A percentile compares a stretch with the other conserved stretches of the same genome.
Evolutionary conservation across 2,888 invertebrate genomes (phyloP).

Genomic region (Chalcosyrphus nemorum): DNA sequence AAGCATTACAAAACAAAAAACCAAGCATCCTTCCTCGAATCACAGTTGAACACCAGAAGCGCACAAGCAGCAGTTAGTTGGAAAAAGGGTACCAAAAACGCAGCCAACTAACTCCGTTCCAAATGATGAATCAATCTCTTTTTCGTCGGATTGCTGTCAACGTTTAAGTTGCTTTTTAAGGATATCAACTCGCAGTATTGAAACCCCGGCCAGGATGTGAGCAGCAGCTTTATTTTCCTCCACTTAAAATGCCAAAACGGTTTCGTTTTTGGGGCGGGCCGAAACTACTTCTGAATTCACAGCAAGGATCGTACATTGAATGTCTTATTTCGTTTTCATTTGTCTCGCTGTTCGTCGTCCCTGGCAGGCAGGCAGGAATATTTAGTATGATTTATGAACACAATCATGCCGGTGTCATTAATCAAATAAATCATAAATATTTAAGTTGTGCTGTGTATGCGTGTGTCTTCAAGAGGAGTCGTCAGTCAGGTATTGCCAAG

Average conservation of each 20-base stretch:
- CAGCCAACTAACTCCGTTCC: not conserved
- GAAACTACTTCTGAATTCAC: conserved; percentile 5
- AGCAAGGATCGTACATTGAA: not conserved
- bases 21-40: not conserved
- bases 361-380: not conserved
- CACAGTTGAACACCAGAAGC: not conserved
- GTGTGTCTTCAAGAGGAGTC: not conserved
- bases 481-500: not conserved
- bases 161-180: conserved; percentile 6
- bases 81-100: not conserved
- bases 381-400: conserved; percentile 38
- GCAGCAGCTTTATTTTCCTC: not conserved
- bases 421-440: conserved; percentile 47
- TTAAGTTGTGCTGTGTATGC: not conserved
- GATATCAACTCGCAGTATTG: conserved; percentile 13
- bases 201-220: conserved; percentile 8
- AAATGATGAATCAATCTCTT: conserved; percentile 36
- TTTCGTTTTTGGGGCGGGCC: too few species aligned
- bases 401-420: conserved; percentile 41
- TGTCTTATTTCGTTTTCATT: conserved; percentile 6
- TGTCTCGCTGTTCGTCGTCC: not conserved
- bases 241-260: conserved; percentile 1
- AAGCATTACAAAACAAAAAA: not conserved
- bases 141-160: conserved; percentile 14
- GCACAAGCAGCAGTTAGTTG: too few species aligned